phyloP scores from a whole-genome alignment of 2,113 vertebrate species.

The Callopanchax toddi region DNA sequence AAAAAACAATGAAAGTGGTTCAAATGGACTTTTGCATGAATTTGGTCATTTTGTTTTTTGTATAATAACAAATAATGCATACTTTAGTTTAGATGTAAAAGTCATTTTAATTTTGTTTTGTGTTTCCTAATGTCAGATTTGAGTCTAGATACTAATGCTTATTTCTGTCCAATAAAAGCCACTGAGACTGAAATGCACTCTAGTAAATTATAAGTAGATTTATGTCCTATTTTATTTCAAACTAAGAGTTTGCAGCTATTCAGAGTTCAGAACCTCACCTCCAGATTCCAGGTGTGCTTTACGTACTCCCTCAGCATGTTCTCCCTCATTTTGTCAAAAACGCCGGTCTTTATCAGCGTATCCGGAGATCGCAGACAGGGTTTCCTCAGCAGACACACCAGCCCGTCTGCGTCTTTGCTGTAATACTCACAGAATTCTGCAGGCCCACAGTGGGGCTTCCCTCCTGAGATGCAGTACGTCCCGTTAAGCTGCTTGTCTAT shows the following conservation, averaged over 20 bases:
- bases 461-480: constrained; percentile 89
- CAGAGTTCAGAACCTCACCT: constrained; percentile 78
- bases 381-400: constrained; percentile 87
- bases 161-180: too few relatives aligned
- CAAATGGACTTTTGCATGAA: too few relatives aligned
- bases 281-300: constrained; percentile 91
- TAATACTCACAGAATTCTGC: constrained; percentile 95
- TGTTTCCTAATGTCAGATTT: too few relatives aligned
- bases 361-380: constrained; percentile 88
- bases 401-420: constrained; percentile 90
- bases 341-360: constrained; percentile 75
- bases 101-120: too few relatives aligned
- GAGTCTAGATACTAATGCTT: too few relatives aligned
- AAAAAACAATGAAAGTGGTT: too few relatives aligned
- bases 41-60: too few relatives aligned
- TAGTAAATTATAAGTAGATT: background rate
- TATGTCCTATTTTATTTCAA: too few relatives aligned
- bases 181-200: background rate
- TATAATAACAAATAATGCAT: too few relatives aligned
- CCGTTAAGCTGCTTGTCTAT: constrained; percentile 94
- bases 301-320: constrained; percentile 96
- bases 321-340: constrained; percentile 90
- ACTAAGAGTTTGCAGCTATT: background rate
- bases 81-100: too few relatives aligned
- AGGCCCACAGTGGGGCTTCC: constrained; percentile 91